Percentiles rank a stretch among this genome's conserved stretches.
phyloP scores from a whole-genome alignment of 2,113 vertebrate species.

The Pseudonaja textilis region DNA sequence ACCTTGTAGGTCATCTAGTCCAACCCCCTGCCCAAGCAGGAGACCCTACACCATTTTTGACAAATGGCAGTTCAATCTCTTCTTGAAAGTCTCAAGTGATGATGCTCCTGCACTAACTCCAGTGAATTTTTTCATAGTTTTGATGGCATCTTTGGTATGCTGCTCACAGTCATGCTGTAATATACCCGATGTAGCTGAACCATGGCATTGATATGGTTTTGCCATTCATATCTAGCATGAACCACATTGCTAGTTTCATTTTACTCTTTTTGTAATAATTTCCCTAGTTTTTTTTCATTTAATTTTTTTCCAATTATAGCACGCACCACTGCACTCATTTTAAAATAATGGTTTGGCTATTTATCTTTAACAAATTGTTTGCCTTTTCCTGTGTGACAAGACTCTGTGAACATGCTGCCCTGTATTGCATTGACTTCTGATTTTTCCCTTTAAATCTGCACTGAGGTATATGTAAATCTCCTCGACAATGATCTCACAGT shows the following conservation, averaged over 20 bases:
- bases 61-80: no score
- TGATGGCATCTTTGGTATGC: not conserved
- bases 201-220: not conserved
- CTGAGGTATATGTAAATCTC: not conserved
- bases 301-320: not conserved
- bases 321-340: not conserved
- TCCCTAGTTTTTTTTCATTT: not conserved
- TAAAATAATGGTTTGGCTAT: not conserved
- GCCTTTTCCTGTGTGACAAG: not conserved
- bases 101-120: no score
- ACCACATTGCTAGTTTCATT: not conserved
- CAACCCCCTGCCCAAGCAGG: no score
- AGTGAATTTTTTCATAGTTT: not conserved
- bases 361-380: not conserved
- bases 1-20: no score
- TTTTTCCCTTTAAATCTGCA: not conserved
- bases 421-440: not conserved
- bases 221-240: not conserved
- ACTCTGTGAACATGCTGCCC: not conserved
- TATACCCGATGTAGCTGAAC: not conserved
- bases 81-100: no score
- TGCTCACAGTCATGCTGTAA: not conserved
- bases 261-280: not conserved
- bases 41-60: no score
- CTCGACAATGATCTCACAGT: not conserved